These are phyloP conservation scores for Bufotes viridis DNA, from an alignment of 2,797 vertebrate genomes.

Conservation along the genomic window DNA sequence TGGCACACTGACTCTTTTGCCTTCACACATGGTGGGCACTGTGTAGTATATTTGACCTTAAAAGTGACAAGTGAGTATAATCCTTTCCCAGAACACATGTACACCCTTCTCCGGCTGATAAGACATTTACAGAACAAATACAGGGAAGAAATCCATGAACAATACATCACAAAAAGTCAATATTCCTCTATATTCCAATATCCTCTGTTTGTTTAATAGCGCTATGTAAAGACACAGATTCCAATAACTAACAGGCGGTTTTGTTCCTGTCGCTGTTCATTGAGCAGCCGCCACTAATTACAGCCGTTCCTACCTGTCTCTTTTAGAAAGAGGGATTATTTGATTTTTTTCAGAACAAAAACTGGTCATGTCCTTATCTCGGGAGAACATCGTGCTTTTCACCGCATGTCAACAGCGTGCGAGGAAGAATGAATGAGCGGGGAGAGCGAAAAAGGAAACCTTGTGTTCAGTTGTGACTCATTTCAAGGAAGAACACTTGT, in stretches of 20 bases:
- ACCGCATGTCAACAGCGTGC: conserved; percentile 15
- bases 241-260: conserved; percentile 11
- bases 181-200: conserved; percentile 58
- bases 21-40: neutral
- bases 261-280: conserved; percentile 2
- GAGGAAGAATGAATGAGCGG: neutral
- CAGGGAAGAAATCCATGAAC: conserved; percentile 40
- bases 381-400: neutral
- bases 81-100: conserved; percentile 43
- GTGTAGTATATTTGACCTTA: neutral
- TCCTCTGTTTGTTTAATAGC: conserved; percentile 47
- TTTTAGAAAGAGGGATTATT: conserved; percentile 40
- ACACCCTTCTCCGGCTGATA: conserved; percentile 44
- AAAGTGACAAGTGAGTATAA: neutral
- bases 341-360: conserved; percentile 45
- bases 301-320: conserved; percentile 14
- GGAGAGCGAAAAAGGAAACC: neutral
- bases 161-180: conserved; percentile 58
- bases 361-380: conserved; percentile 18
- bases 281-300: conserved; percentile 20
- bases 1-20: neutral
- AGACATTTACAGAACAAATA: conserved; percentile 53
- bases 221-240: conserved; percentile 43
- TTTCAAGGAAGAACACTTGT: neutral
- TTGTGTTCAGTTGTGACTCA: conserved; percentile 2